Conservation (phyloP, 2,113 vertebrate species). For the Dasyurus viverrinus region DNA sequence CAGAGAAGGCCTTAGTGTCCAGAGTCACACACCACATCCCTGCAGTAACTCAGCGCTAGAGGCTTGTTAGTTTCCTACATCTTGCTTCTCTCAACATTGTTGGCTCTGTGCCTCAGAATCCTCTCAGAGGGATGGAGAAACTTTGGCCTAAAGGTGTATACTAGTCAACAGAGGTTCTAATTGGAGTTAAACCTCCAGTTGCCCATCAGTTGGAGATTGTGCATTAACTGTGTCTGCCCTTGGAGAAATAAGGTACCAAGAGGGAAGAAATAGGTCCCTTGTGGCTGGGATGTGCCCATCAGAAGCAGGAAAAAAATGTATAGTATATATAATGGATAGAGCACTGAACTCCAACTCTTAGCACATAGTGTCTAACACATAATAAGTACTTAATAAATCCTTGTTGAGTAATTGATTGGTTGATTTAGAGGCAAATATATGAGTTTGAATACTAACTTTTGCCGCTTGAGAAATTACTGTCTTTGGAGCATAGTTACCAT, state of each 20-base stretch:
- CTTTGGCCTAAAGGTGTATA: background rate
- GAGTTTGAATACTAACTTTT: background rate
- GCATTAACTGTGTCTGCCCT: background rate
- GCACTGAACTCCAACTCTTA: background rate
- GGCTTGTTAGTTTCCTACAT: background rate
- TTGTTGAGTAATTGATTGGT: background rate
- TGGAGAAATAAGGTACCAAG: conserved; percentile 1
- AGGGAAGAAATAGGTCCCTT: background rate
- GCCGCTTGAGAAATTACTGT: background rate
- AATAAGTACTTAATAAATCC: background rate
- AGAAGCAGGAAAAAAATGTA: background rate
- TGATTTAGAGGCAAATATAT: background rate
- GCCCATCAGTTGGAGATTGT: background rate
- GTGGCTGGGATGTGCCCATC: background rate
- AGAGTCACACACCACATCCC: background rate
- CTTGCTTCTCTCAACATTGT: conserved; percentile 8
- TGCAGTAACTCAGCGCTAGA: background rate
- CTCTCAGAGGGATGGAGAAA: conserved; percentile 1
- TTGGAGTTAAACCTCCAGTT: conserved; percentile 4
- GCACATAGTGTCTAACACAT: background rate
- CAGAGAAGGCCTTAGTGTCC: background rate
- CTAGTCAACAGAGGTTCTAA: conserved; percentile 10
- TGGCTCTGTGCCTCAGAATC: background rate
- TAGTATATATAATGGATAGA: background rate
- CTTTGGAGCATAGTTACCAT: background rate